These are phyloP conservation scores for Mus musculus DNA, from an alignment of 2,113 vertebrate genomes.

Conservation along the genomic window DNA sequence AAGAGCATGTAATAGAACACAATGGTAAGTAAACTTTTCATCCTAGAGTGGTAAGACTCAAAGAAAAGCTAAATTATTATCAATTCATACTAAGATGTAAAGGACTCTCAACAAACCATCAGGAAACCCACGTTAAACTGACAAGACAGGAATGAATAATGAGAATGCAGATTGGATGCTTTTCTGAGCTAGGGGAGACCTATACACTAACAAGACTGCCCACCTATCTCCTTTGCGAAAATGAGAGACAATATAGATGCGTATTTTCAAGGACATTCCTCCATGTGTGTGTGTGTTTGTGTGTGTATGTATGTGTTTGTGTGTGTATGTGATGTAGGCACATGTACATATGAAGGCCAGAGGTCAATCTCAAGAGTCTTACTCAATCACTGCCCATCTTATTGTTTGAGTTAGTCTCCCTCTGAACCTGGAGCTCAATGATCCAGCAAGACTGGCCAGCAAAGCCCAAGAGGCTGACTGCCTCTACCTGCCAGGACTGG, in stretches of 20 bases:
- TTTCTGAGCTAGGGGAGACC: background rate
- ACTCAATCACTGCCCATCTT: too few relatives aligned
- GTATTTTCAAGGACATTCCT: background rate
- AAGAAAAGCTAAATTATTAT: constrained; percentile 36
- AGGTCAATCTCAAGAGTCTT: background rate
- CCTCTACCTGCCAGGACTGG: background rate
- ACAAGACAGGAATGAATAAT: constrained; percentile 11
- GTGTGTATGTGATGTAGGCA: background rate
- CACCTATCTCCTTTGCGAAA: background rate
- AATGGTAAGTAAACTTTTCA: background rate
- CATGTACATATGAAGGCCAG: background rate
- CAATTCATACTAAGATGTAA: background rate
- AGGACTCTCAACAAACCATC: background rate
- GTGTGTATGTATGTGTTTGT: background rate
- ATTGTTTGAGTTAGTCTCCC: background rate
- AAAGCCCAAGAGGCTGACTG: too few relatives aligned
- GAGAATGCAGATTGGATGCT: background rate
- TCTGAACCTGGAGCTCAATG: background rate
- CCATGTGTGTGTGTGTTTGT: background rate
- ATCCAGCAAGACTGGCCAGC: background rate
- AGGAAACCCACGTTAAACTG: constrained; percentile 28
- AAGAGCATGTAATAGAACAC: background rate
- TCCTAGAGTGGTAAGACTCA: background rate
- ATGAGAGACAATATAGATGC: background rate
- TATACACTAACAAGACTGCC: background rate